These are phyloP conservation scores for Drosophila algonquin DNA, from an alignment of 2,888 invertebrate genomes.

Conservation along the genomic window DNA sequence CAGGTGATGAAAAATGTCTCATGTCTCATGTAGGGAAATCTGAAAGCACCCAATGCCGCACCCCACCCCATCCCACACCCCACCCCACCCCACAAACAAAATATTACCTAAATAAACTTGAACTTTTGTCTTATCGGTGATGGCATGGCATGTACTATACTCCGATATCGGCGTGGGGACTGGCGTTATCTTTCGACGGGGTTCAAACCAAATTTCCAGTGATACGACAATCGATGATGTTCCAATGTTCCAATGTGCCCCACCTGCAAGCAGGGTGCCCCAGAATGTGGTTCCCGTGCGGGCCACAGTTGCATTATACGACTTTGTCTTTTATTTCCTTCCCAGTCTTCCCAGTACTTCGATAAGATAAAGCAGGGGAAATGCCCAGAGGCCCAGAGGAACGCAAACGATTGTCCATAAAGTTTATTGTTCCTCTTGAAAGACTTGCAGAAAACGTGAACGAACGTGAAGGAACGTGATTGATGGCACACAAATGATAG, in stretches of 20 bases:
- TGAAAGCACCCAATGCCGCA: neutral
- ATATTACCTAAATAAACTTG: constrained; percentile 40
- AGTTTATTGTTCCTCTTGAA: neutral
- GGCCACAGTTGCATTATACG: constrained; percentile 50
- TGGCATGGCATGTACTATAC: neutral
- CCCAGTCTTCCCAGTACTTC: constrained; percentile 3
- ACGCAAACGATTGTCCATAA: constrained; percentile 14
- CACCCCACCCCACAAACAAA: too few relatives aligned
- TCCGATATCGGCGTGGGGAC: neutral
- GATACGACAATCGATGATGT: constrained; percentile 38
- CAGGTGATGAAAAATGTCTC: constrained; percentile 14
- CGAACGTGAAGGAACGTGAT: neutral
- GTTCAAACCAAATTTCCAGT: constrained; percentile 25
- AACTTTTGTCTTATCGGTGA: constrained; percentile 46
- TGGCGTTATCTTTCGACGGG: constrained; percentile 30
- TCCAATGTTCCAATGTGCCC: neutral
- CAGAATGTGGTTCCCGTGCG: neutral
- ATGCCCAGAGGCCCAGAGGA: constrained; percentile 8
- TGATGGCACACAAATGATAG: constrained; percentile 4
- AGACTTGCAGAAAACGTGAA: constrained; percentile 15
- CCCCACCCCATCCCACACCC: neutral
- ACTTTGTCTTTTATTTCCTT: constrained; percentile 21
- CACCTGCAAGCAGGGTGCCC: constrained; percentile 48
- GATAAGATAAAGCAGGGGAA: constrained; percentile 43
- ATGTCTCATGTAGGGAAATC: neutral